Percentiles rank a stretch among this genome's conserved stretches.
Conservation (phyloP, 2,888 invertebrate species). For the Dasysyrphus albostriatus region DNA sequence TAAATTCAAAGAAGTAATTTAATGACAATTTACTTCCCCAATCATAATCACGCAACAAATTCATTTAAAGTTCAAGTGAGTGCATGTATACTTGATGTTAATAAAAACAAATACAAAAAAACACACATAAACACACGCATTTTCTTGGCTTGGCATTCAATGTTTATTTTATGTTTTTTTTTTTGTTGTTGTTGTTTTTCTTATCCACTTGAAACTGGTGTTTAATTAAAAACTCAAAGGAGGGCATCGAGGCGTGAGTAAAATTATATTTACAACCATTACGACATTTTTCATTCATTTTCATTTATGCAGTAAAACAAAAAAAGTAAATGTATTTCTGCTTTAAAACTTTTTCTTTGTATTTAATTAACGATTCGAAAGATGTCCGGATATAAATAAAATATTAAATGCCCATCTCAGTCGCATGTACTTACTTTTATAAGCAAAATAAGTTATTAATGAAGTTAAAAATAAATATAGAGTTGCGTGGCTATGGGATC, state of each 20-base stretch:
- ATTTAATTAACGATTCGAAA: constrained; percentile 20
- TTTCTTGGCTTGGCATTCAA: constrained; percentile 3
- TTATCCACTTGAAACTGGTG: constrained; percentile 15
- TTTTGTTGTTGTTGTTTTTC: neutral
- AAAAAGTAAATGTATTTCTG: neutral
- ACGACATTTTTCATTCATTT: constrained; percentile 26
- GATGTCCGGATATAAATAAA: neutral
- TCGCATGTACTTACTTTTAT: neutral
- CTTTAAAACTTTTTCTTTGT: constrained; percentile 6
- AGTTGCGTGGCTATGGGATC: no score
- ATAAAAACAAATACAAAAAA: constrained; percentile 23
- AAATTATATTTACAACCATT: constrained; percentile 24
- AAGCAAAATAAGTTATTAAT: no score
- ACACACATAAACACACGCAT: neutral
- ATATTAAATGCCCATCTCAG: neutral
- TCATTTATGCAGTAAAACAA: neutral
- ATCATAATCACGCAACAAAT: constrained; percentile 62
- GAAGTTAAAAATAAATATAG: no score
- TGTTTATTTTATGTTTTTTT: neutral
- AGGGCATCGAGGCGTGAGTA: constrained; percentile 11
- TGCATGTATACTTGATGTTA: constrained; percentile 18
- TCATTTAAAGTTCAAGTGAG: constrained; percentile 42
- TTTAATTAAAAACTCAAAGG: constrained; percentile 33
- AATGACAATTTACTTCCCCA: constrained; percentile 48
- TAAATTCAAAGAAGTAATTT: constrained; percentile 45